Base-by-base conservation (phyloP, 2,888 invertebrate genomes). In the Unio pictorum region DNA sequence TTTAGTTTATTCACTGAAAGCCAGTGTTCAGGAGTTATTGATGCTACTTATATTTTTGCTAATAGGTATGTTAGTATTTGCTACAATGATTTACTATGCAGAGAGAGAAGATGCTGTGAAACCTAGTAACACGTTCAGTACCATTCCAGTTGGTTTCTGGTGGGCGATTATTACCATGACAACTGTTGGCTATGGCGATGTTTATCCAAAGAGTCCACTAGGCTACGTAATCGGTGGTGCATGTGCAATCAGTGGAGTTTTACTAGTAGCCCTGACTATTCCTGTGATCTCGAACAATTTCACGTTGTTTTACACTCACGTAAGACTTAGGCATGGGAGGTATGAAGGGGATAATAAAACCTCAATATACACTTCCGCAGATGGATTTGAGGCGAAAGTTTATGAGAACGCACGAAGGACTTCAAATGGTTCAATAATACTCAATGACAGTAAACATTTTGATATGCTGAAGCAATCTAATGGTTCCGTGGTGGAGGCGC, bases 111-210 rank as follows among this genome's bases (percentile, higher is more conserved):
- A 85, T 67, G 79, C 81, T 26, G 69, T 77, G 8, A 82, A 73
- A 45, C 81, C 81, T 3, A 79, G 81, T 57, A 80, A 81, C 54
- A 74, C 76, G 45, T 90, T 89, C 78, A 82, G 80, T 57, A 89
- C 89, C 54, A 90, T 90, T 69, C 90, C 89, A 8, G 81, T 87
- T 34, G 90, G 90, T 6, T 88, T 90, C 74, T 91, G 91, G 91
- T 91, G 89, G 89, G 90, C 90, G 5, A 86, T 91, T 61, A 88
- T 89, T 73, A 89, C 89, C 73, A 89, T 89, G 88, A 89, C 89
- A 59, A 89, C 89, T 0, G 87, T 89, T 11, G 89, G 89, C 6
- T 89, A 89, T 71, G 89, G 89, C 15, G 89, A 89, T 73, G 84
- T 88, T 17, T 83, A 78, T 67, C 89, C 89, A 3, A 80, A 72